These are phyloP conservation scores for Caenorhabditis virilis DNA, from an alignment of 2,888 invertebrate genomes.

Conservation along the genomic window DNA sequence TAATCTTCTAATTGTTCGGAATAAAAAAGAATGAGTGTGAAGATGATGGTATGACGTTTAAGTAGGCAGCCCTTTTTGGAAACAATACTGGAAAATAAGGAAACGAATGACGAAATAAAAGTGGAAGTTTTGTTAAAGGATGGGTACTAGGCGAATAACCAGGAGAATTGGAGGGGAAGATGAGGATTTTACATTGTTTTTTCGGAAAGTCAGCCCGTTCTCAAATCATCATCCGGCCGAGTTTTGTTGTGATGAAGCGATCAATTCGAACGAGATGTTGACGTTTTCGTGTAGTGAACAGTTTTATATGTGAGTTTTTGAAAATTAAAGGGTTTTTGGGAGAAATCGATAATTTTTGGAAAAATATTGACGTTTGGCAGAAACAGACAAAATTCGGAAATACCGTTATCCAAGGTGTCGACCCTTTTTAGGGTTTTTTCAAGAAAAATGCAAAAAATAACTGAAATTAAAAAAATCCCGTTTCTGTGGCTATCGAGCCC, in stretches of 20 bases:
- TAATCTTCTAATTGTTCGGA: too few species aligned
- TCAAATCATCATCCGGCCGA: conserved; percentile 35
- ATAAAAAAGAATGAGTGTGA: too few species aligned
- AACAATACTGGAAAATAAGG: background rate
- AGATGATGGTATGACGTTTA: too few species aligned
- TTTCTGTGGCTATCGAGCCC: too few species aligned
- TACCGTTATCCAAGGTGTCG: too few species aligned
- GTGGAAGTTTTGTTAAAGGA: conserved; percentile 4
- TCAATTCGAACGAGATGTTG: background rate
- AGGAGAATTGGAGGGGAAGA: conserved; percentile 13
- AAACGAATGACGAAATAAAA: background rate
- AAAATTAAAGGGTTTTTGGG: too few species aligned
- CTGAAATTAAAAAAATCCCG: background rate
- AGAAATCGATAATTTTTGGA: too few species aligned
- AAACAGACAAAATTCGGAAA: background rate
- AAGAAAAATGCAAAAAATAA: background rate
- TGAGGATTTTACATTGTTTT: conserved; percentile 25
- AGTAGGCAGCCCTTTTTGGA: too few species aligned
- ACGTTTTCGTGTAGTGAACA: conserved; percentile 30
- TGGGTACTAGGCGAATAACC: conserved; percentile 33
- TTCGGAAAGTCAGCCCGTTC: conserved; percentile 32
- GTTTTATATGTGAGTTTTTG: conserved; percentile 37
- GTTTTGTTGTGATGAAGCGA: conserved; percentile 11
- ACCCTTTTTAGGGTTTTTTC: too few species aligned
- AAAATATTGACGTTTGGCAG: background rate